Evolutionary conservation across 2,113 vertebrate species (phyloP).

Genomic region (Paramisgurnus dabryanus): DNA sequence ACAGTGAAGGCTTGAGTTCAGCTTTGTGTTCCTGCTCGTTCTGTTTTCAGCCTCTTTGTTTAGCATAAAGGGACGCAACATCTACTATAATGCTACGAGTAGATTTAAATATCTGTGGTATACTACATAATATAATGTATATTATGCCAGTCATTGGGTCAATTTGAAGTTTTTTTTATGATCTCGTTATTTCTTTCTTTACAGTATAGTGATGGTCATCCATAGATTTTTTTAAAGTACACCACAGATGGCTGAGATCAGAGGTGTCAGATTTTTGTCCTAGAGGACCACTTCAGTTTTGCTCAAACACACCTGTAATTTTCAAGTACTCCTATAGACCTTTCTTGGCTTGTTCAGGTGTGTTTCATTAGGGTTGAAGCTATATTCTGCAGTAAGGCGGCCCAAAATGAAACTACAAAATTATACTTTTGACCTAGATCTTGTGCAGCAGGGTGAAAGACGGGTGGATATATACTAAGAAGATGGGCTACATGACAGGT

Average conservation of each 20-base stretch:
- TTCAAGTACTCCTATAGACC: no score
- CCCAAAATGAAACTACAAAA: no score
- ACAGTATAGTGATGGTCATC: slow-evolving; percentile 3
- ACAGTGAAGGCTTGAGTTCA: slow-evolving; percentile 20
- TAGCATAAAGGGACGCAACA: slow-evolving; percentile 15
- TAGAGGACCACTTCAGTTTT: no score
- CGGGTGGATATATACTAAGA: slow-evolving; percentile 35
- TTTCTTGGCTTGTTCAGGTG: no score
- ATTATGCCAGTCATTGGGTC: background rate
- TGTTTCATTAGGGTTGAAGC: no score
- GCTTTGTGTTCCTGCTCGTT: background rate
- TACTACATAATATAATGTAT: background rate
- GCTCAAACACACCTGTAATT: no score
- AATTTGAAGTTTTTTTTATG: slow-evolving; percentile 22
- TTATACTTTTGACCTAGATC: background rate
- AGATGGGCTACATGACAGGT: slow-evolving; percentile 50
- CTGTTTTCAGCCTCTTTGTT: slow-evolving; percentile 16
- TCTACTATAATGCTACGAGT: background rate
- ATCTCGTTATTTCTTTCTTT: slow-evolving; percentile 25
- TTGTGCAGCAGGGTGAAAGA: slow-evolving; percentile 21
- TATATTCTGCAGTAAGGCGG: no score
- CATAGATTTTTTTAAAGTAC: slow-evolving; percentile 21
- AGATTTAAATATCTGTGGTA: no score
- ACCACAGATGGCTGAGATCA: background rate
- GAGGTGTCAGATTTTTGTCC: no score